phyloP scores from a whole-genome alignment of 2,888 invertebrate genomes.

The Drepanosiphum platanoidis region DNA sequence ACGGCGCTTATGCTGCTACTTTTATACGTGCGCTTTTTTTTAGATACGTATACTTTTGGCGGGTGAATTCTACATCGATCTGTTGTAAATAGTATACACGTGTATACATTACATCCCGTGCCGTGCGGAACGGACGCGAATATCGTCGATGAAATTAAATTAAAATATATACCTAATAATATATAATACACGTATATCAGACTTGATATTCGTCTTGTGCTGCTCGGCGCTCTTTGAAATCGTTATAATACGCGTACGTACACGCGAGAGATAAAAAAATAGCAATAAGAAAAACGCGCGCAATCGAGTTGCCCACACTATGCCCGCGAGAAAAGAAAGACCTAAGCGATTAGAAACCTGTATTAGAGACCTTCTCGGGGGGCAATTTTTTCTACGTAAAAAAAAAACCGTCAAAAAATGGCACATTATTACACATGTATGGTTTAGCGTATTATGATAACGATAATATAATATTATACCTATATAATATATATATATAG shows the following conservation, averaged over 20 bases:
- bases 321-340: too few species aligned
- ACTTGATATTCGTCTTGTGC: background rate
- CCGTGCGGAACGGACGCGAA: background rate
- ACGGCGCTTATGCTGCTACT: too few species aligned
- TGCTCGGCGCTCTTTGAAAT: background rate
- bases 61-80: background rate
- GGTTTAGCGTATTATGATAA: too few species aligned
- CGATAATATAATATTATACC: too few species aligned
- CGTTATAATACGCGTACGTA: background rate
- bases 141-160: background rate
- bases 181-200: too few species aligned
- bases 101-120: background rate
- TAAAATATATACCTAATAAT: too few species aligned
- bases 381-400: too few species aligned
- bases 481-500: background rate
- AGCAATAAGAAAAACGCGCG: background rate
- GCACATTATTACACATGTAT: background rate
- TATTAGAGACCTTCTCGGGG: too few species aligned
- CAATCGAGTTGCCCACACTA: background rate
- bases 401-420: slow-evolving; percentile 4
- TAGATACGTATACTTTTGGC: background rate
- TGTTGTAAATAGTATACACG: too few species aligned
- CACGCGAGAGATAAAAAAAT: too few species aligned
- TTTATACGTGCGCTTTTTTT: background rate
- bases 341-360: too few species aligned